Conservation (phyloP, 2,888 invertebrate species). For the Drosophila kanekoi region DNA sequence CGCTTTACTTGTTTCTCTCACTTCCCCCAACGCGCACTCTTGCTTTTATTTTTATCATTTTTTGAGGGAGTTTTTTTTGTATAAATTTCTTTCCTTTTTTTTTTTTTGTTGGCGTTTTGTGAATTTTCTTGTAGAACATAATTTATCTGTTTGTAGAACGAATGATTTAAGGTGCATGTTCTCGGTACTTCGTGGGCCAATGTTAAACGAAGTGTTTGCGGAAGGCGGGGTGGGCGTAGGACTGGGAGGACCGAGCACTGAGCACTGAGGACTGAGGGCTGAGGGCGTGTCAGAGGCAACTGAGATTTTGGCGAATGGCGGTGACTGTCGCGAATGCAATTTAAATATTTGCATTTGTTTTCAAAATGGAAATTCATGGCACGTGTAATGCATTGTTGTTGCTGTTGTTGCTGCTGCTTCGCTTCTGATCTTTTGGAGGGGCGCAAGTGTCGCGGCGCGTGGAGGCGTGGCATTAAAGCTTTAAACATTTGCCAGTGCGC, state of each 20-base stretch:
- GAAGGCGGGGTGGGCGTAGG: neutral
- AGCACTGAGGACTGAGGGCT: neutral
- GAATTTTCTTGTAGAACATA: conserved; percentile 75
- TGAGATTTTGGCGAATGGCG: conserved; percentile 52
- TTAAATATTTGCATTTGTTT: conserved; percentile 81
- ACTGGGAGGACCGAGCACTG: neutral
- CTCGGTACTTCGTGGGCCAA: conserved; percentile 21
- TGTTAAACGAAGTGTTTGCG: conserved; percentile 31
- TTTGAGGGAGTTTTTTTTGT: conserved; percentile 11
- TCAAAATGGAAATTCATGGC: conserved; percentile 61
- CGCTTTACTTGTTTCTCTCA: neutral
- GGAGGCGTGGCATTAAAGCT: conserved; percentile 52
- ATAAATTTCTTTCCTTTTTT: conserved; percentile 4
- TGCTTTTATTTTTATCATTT: conserved; percentile 37
- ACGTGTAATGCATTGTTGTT: conserved; percentile 56
- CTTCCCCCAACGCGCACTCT: neutral
- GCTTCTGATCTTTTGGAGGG: conserved; percentile 36
- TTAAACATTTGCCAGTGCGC: conserved; percentile 45
- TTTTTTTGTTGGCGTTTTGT: conserved; percentile 28
- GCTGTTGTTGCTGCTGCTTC: conserved; percentile 15
- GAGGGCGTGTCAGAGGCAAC: conserved; percentile 18
- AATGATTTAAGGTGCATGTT: conserved; percentile 76
- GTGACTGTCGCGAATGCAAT: conserved; percentile 80
- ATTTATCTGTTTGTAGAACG: conserved; percentile 80
- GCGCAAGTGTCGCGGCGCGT: neutral